phyloP scores from a whole-genome alignment of 2,888 invertebrate species.

The Cepaea hortensis region DNA sequence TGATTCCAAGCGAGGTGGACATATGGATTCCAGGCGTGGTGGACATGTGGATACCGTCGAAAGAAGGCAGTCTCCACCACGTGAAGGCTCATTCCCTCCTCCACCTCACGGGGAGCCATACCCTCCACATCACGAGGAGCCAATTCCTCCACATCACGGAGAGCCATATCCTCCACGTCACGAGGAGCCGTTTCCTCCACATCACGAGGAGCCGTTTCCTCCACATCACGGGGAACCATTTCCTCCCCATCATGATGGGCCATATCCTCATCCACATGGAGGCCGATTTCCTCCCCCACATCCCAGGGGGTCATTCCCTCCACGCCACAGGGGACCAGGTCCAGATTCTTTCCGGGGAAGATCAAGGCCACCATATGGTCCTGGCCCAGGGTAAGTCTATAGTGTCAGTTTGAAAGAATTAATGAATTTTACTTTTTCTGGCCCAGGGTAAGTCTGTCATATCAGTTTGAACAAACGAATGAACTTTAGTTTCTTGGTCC shows the following conservation, averaged over 20 bases:
- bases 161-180: not conserved
- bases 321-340: slow-evolving; percentile 25
- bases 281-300: not conserved
- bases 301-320: slow-evolving; percentile 45
- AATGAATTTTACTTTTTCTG: not conserved
- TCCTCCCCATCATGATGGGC: slow-evolving; percentile 8
- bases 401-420: no score
- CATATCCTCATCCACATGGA: slow-evolving; percentile 29
- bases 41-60: not conserved
- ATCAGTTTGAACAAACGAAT: no score
- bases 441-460: not conserved
- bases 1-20: not conserved
- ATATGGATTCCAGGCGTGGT: not conserved
- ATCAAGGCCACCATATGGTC: slow-evolving; percentile 51
- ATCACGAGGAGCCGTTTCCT: not conserved
- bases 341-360: slow-evolving; percentile 58
- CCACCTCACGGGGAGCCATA: no score
- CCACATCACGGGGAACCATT: not conserved
- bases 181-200: not conserved
- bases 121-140: not conserved
- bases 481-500: not conserved
- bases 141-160: not conserved
- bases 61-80: slow-evolving; percentile 8
- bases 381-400: slow-evolving; percentile 5
- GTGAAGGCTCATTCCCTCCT: not conserved